Evolutionary conservation across 1,140 invertebrate species (phyloP).

Genomic region (Dolichoris vasculosae): DNA sequence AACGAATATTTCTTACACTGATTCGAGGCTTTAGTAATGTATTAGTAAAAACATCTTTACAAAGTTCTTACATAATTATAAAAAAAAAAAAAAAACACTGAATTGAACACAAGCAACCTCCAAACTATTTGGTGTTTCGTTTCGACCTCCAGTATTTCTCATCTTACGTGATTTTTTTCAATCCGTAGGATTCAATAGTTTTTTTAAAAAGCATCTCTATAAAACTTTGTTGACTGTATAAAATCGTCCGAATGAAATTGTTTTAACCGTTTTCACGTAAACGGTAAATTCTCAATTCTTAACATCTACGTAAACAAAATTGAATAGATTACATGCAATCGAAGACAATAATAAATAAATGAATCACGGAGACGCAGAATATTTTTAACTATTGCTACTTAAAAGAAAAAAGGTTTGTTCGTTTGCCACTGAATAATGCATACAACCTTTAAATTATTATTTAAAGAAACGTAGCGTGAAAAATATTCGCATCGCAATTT

Average conservation of each 20-base stretch:
- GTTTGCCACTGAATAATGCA: constrained; percentile 11
- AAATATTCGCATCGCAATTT: constrained; percentile 36
- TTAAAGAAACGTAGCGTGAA: background rate
- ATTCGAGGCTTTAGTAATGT: background rate
- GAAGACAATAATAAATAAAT: constrained; percentile 35
- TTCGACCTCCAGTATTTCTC: constrained; percentile 25
- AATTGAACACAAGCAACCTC: constrained; percentile 39
- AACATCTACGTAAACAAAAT: background rate
- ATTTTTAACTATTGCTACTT: background rate
- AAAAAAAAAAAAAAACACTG: constrained; percentile 49
- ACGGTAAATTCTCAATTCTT: constrained; percentile 30
- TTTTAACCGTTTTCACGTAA: background rate
- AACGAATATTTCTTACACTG: background rate
- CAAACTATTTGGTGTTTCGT: constrained; percentile 45
- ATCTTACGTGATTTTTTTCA: constrained; percentile 27
- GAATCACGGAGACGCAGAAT: constrained; percentile 9
- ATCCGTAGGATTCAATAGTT: constrained; percentile 2
- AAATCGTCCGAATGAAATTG: background rate
- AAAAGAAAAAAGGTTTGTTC: background rate
- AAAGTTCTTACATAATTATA: constrained; percentile 28
- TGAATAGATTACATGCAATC: constrained; percentile 3
- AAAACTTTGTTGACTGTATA: background rate
- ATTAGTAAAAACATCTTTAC: background rate
- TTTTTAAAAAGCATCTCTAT: constrained; percentile 22
- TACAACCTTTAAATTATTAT: constrained; percentile 17